Percentiles rank a stretch among this genome's conserved stretches.
phyloP scores from a whole-genome alignment of 2,888 invertebrate species.

The Phaonia tiefii region DNA sequence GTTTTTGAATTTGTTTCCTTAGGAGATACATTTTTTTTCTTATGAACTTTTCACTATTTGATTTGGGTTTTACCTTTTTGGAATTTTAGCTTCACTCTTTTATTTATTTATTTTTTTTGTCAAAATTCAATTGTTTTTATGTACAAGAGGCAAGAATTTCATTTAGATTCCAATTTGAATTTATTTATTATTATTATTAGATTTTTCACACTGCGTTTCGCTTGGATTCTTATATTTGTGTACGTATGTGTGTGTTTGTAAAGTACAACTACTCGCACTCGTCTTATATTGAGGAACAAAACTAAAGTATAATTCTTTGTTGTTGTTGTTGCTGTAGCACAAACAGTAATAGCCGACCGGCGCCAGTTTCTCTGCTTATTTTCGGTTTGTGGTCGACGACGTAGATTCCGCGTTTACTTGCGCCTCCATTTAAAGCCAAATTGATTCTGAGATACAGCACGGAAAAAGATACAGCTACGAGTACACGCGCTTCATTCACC shows the following conservation, averaged over 20 bases:
- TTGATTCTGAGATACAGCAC: conserved; percentile 47
- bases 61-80: background rate
- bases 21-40: no score
- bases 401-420: conserved; percentile 53
- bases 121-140: background rate
- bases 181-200: background rate
- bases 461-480: background rate
- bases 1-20: no score
- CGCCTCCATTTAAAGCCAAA: conserved; percentile 62
- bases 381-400: conserved; percentile 39
- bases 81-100: background rate
- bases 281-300: conserved; percentile 14
- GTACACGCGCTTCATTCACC: background rate
- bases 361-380: conserved; percentile 64
- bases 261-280: background rate
- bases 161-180: no score
- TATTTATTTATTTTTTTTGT: background rate
- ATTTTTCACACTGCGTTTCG: conserved; percentile 2
- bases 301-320: conserved; percentile 43
- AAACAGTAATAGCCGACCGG: conserved; percentile 63
- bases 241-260: background rate
- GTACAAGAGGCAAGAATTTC: no score
- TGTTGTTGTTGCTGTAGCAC: conserved; percentile 36
- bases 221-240: conserved; percentile 2
- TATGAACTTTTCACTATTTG: no score